phyloP scores from a whole-genome alignment of 2,113 vertebrate species.

The Empidonax alnorum region DNA sequence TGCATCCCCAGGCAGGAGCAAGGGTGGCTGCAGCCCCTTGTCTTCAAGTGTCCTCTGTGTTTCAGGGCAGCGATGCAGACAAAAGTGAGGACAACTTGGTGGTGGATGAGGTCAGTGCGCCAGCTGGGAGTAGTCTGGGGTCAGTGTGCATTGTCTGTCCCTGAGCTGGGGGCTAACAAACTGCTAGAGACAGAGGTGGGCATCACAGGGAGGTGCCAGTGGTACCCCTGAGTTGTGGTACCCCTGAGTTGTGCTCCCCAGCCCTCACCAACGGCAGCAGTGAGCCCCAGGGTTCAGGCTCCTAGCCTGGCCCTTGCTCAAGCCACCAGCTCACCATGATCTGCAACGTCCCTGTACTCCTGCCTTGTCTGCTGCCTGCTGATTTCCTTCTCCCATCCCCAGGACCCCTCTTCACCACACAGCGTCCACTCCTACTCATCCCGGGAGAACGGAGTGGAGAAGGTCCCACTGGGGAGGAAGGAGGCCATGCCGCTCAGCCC shows the following conservation, averaged over 20 bases:
- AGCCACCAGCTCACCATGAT: neutral
- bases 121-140: neutral
- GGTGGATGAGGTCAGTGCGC: slow-evolving; percentile 81
- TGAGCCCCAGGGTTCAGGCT: neutral
- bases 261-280: rapidly evolving
- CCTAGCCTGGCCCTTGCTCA: neutral
- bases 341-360: rapidly evolving
- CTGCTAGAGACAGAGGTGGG: neutral
- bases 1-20: neutral
- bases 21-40: neutral
- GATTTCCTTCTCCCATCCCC: neutral
- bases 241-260: rapidly evolving
- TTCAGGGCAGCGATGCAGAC: slow-evolving; percentile 90
- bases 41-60: rapidly evolving
- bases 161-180: rapidly evolving
- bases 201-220: neutral
- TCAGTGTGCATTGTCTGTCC: rapidly evolving
- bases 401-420: slow-evolving; percentile 90
- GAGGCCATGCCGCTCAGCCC: slow-evolving; percentile 84
- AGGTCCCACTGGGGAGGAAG: slow-evolving; percentile 84
- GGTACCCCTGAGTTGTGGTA: neutral
- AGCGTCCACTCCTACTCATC: slow-evolving; percentile 91
- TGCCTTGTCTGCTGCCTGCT: neutral
- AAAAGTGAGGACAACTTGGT: slow-evolving; percentile 94
- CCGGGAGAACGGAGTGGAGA: slow-evolving; percentile 88